Evolutionary conservation across 2,888 invertebrate species (phyloP).

Genomic region (Tinea trinotella): DNA sequence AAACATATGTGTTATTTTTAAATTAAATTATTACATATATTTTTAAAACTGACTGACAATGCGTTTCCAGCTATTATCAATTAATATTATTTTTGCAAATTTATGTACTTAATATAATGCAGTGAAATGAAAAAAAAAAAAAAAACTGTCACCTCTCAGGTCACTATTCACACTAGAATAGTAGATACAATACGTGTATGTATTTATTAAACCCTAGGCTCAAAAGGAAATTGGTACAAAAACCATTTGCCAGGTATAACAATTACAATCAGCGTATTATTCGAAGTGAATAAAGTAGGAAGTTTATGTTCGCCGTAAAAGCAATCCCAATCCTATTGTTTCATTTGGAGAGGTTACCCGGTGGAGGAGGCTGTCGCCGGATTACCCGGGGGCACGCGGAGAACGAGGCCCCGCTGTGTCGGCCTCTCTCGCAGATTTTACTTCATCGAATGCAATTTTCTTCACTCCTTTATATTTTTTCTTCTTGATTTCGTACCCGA

Average conservation of each 20-base stretch:
- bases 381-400: neutral
- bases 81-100: too few relatives aligned
- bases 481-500: constrained; percentile 2
- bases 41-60: too few relatives aligned
- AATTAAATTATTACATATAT: too few relatives aligned
- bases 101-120: too few relatives aligned
- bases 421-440: constrained; percentile 1
- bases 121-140: too few relatives aligned
- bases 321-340: constrained; percentile 17
- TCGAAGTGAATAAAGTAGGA: constrained; percentile 11
- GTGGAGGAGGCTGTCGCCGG: constrained; percentile 2
- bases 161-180: too few relatives aligned
- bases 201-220: neutral
- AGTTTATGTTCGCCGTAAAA: constrained; percentile 13
- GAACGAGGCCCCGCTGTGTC: constrained; percentile 4
- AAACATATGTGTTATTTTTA: too few relatives aligned
- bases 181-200: too few relatives aligned
- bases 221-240: neutral
- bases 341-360: constrained; percentile 10
- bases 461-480: neutral
- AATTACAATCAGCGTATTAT: neutral
- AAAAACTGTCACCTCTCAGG: too few relatives aligned
- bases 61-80: too few relatives aligned
- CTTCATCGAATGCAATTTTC: constrained; percentile 19
- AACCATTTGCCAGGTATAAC: neutral